Evolutionary conservation across 2,113 vertebrate species (phyloP), one percentile per base, ranked within the genome.

Genomic region (Pipra filicauda): DNA sequence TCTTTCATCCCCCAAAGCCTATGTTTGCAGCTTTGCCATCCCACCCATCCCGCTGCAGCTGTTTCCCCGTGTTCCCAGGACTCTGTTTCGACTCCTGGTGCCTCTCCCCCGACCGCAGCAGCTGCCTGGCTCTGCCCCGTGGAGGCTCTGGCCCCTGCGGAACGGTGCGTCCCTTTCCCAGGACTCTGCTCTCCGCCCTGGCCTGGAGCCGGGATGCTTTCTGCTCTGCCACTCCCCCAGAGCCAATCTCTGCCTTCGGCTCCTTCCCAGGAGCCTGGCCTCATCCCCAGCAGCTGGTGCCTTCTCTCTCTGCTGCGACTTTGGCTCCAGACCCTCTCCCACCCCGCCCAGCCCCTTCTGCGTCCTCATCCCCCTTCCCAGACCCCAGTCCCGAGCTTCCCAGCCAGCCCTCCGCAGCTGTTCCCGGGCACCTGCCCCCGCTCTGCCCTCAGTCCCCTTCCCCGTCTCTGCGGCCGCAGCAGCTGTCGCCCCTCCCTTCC

Each of bases 401-500:
- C 57, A 54, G 39, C 33, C 51, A 30, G 41, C 28, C 49, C 33
- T 58, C 41, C 26, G 88, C 91, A 84, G 88, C 88, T 92, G 85
- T 43, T 65, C 31, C 51, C 4, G 0, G 3, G 21, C 21, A 15
- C 8, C 54, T 46, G 41, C 10, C 39, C 8, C 21, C 0, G 0
- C 1, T 0, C 13, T 2, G 5, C 51, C 52, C 54, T 6, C 26
- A 33, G 54, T 27, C 35, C 17, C 0, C 0, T 27, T 28, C 12
- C 8, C 13, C 3, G 11, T 39, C 7, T 12, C 49, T 0, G 5
- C 1, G 11, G 6, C 28, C 2, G 1, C 55, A 30, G 80, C 91
- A 84, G 80, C 77, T 94, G 89, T 11, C 46, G 6, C 27, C 54
- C 4, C 31, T 72, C 49, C 21, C 26, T 64, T 65, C 20, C 15